phyloP scores from a whole-genome alignment of 2,888 invertebrate genomes.

The Troides aeacus region DNA sequence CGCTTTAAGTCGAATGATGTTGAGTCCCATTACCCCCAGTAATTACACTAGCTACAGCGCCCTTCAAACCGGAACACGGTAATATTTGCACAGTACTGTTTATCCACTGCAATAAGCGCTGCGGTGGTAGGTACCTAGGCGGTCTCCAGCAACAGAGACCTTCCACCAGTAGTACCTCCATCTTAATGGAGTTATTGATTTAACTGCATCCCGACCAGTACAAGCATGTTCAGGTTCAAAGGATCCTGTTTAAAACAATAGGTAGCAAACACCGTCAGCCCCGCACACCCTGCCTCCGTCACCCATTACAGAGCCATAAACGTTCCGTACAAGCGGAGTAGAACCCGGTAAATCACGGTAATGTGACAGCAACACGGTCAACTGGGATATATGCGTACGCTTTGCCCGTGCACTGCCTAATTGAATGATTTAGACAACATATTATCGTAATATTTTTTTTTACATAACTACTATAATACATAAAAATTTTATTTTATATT shows the following conservation, averaged over 20 bases:
- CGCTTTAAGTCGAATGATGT: too few relatives aligned
- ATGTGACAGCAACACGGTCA: conserved; percentile 28
- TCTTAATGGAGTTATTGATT: too few relatives aligned
- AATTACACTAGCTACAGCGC: too few relatives aligned
- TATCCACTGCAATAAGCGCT: too few relatives aligned
- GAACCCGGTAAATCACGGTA: conserved; percentile 25
- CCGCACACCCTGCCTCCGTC: background rate
- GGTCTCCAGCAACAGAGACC: too few relatives aligned
- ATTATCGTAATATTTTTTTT: background rate
- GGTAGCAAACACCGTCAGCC: background rate
- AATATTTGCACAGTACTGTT: too few relatives aligned
- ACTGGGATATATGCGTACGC: conserved; percentile 8
- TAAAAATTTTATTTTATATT: too few relatives aligned
- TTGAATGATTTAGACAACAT: conserved; percentile 1
- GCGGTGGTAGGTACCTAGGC: too few relatives aligned
- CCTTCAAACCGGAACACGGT: too few relatives aligned
- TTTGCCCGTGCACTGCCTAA: conserved; percentile 8
- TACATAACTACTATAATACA: too few relatives aligned
- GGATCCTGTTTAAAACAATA: conserved; percentile 15
- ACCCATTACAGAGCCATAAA: conserved; percentile 26
- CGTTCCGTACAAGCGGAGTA: conserved; percentile 19
- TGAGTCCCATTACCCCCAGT: too few relatives aligned
- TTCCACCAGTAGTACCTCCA: too few relatives aligned
- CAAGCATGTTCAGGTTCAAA: background rate
- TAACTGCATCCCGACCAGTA: background rate